Conservation (phyloP, 2,888 invertebrate genomes). For the Melanotus villosus region DNA sequence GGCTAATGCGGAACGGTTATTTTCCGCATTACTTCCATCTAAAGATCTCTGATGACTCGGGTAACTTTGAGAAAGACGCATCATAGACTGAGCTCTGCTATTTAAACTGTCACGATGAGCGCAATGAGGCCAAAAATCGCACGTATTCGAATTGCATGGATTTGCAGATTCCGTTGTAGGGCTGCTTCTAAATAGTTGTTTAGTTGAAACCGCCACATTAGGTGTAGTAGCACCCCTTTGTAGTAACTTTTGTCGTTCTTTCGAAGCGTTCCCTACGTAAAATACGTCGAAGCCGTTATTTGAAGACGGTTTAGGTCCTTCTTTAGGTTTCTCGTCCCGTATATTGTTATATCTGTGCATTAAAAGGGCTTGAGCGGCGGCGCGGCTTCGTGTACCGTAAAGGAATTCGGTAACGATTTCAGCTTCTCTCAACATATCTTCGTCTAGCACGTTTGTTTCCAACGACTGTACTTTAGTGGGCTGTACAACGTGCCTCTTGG, state of each 20-base stretch:
- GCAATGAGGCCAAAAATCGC: slow-evolving; percentile 77
- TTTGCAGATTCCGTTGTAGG: slow-evolving; percentile 60
- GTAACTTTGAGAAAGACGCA: slow-evolving; percentile 72
- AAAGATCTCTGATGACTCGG: slow-evolving; percentile 69
- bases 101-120: slow-evolving; percentile 67
- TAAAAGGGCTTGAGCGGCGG: slow-evolving; percentile 70
- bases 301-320: slow-evolving; percentile 54
- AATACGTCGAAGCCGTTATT: slow-evolving; percentile 64
- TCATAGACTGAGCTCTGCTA: slow-evolving; percentile 61
- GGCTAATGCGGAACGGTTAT: slow-evolving; percentile 29
- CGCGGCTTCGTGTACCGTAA: slow-evolving; percentile 71
- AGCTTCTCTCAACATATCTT: slow-evolving; percentile 71
- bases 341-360: slow-evolving; percentile 67
- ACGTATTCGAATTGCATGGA: slow-evolving; percentile 71
- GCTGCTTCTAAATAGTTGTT: slow-evolving; percentile 54
- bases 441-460: slow-evolving; percentile 61
- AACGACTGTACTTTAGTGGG: slow-evolving; percentile 45
- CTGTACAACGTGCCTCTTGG: slow-evolving; percentile 53
- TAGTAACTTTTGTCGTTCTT: slow-evolving; percentile 65
- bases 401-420: slow-evolving; percentile 73
- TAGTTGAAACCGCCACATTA: slow-evolving; percentile 59
- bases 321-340: slow-evolving; percentile 57
- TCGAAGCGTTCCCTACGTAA: slow-evolving; percentile 62
- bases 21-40: slow-evolving; percentile 58
- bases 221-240: slow-evolving; percentile 70